Base-by-base conservation (phyloP, 2,113 vertebrate genomes). In the Mustelus asterias region DNA sequence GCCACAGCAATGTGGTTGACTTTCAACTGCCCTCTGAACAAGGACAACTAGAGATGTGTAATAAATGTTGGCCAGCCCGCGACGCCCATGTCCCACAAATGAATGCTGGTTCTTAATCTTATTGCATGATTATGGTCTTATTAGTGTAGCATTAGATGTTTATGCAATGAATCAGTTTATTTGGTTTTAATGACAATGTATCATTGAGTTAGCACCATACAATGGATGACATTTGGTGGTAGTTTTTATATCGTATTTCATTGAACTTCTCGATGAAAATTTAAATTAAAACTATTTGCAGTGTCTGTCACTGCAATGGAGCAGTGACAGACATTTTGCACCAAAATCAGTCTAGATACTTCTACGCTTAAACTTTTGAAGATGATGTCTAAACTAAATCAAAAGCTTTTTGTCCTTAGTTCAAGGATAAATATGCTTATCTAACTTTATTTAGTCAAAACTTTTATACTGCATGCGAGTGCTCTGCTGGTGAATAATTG, bases 361-460 rank as follows among this genome's bases (percentile, higher is more conserved):
- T 93, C 37, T 22, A 41, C 5, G 60, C 37, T 20, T 8, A 41
- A 18, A 13, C 8, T 37, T 11, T 90, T 44, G 20, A 69, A 37
- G 22, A 24, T 37, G 18, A 69, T 69, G n/a, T 37, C 14, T 70
- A 94, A 65, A 69, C 44, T 72, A 26, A 60, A 60, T 14, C 48
- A 58, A 60, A 1, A 24, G 44, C 33, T 13, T 83, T 18, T 41
- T 41, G 37, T 8, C 16, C 80, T 26, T 33, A 26, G 24, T 60
- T 90, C 80, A 83, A 20, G 10, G 54, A 60, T 90, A 33, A 33
- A 26, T 26, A 11, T 54, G 22, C 11, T 89, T 89, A 58, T 1
- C 86, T 89, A 89, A 89, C 7, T 48, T 89, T 29, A 58, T 48
- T 90, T 24, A 89, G 48, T 88, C 86, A 89, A 58, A 89, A 89